Percentiles rank a stretch among this genome's conserved stretches.
Conservation (phyloP, 1,140 invertebrate genomes). For the Calephelis virginiensis region DNA sequence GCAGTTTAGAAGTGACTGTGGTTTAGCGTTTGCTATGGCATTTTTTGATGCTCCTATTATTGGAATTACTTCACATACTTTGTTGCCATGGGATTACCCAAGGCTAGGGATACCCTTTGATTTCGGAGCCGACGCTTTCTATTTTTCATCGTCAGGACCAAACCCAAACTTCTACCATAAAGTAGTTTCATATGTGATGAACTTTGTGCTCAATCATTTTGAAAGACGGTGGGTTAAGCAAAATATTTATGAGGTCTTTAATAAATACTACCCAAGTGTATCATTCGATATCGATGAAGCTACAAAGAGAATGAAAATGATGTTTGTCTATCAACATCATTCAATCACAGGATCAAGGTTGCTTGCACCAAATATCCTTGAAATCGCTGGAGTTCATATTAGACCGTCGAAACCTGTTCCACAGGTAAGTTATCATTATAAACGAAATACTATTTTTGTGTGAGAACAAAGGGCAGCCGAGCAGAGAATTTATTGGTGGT, state of each 20-base stretch:
- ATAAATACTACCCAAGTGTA: constrained; percentile 72
- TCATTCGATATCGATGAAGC: constrained; percentile 78
- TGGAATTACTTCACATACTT: constrained; percentile 75
- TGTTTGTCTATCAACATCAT: constrained; percentile 83
- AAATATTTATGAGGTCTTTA: constrained; percentile 53
- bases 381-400: constrained; percentile 83
- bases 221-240: constrained; percentile 42
- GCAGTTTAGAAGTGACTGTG: constrained; percentile 84
- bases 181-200: constrained; percentile 42
- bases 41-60: constrained; percentile 81
- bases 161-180: constrained; percentile 75
- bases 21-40: constrained; percentile 79
- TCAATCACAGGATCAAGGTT: constrained; percentile 79
- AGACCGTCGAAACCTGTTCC: constrained; percentile 43
- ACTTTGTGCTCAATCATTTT: constrained; percentile 30
- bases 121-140: constrained; percentile 76
- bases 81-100: constrained; percentile 79
- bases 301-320: constrained; percentile 77
- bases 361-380: constrained; percentile 80
- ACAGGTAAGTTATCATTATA: constrained; percentile 33
- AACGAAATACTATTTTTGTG: too few relatives aligned
- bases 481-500: too few relatives aligned
- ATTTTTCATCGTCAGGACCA: constrained; percentile 73
- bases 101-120: constrained; percentile 79
- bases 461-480: too few relatives aligned